Evolutionary conservation across 2,888 invertebrate species (phyloP), one percentile per base, ranked within the genome.

Genomic region (Lydus trimaculatus): DNA sequence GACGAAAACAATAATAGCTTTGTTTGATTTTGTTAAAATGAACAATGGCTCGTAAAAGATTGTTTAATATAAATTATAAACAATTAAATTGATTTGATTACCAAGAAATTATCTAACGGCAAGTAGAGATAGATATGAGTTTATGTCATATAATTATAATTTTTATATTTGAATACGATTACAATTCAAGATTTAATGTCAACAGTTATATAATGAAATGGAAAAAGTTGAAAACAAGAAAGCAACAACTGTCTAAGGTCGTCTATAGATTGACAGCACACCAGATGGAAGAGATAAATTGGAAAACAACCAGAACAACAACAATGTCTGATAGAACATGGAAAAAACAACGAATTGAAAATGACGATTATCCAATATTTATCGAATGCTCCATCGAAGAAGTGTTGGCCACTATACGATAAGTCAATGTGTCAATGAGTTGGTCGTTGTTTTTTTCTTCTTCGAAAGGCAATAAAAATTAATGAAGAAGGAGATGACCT

Each of bases 381-480:
- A 39, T 31, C 15, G 60, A 31, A 60, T 60, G 17, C n/a, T 31
- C 33, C 33, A 31, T 31, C 31, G n/a, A 1, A 17, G 36, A 61
- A 9, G 61, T 33, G 36, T 61, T 39, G 61, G 33, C 6, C 60
- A 60, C 7, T 25, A n/a, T n/a, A 61, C 61, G 25, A 60, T 61
- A 61, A 61, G 61, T 61, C 61, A 61, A 61, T 61, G 61, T 61
- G 61, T 61, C 61, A 61, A 61, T 61, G 61, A 61, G 39, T 20
- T 56, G 25, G 25, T 56, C 25, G 3, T 9, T 56, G 5, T 23
- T 25, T 23, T 61, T 59, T 59, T 13, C 31, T 60, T 60, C 20
- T 60, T 33, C 4, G 13, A 20, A 17, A 33, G 6, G 5, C 1
- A 36, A n/a, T n/a, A 23, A 61, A 36, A 39, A 31, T 36, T 36